Base-by-base conservation (phyloP, 2,113 vertebrate genomes). In the Syngnathus scovelli region DNA sequence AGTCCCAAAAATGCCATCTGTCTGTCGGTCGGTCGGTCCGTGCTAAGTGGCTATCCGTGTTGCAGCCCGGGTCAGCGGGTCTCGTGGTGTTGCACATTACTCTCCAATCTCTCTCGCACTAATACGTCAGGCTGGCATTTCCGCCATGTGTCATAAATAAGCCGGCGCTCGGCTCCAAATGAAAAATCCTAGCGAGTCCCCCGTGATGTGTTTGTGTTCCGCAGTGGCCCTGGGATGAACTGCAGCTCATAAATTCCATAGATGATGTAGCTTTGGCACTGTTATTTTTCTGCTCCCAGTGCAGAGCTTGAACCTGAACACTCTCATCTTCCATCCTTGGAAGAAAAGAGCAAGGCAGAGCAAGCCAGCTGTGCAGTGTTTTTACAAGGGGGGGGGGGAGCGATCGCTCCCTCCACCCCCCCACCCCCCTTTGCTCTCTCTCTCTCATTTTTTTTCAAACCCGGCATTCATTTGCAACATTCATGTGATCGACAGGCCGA, bases 71-170 rank as follows among this genome's bases (percentile, higher is more conserved):
- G 85, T 86, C 85, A 86, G 83, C 82, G 69, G 81, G 83, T 81
- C 82, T 85, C 36, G 68, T 84, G 81, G 80, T 78, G 77, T 78
- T 71, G 70, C 81, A 74, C 84, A 85, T 86, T 85, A 84, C 70
- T 85, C 78, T 84, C 84, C 80, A 80, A 84, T 86, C 84, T 86
- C 83, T 72, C 78, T 72, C 80, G 82, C 86, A 82, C 66, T 78
- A 86, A 89, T 89, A 77, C 65, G 71, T 86, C 84, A 86, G 79
- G 77, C 86, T 87, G 88, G 80, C 87, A 88, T 89, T 90, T 88
- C 78, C 83, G 84, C 85, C 87, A 85, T 88, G 81, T 88, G 85
- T 88, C 86, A 88, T 91, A 90, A 90, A 92, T 91, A 88, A 87
- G 85, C 82, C 83, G 81, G 83, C 78, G 69, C 77, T 43, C 78